These are phyloP conservation scores for Meda fulgida DNA, from an alignment of 2,797 vertebrate genomes.

Conservation along the genomic window DNA sequence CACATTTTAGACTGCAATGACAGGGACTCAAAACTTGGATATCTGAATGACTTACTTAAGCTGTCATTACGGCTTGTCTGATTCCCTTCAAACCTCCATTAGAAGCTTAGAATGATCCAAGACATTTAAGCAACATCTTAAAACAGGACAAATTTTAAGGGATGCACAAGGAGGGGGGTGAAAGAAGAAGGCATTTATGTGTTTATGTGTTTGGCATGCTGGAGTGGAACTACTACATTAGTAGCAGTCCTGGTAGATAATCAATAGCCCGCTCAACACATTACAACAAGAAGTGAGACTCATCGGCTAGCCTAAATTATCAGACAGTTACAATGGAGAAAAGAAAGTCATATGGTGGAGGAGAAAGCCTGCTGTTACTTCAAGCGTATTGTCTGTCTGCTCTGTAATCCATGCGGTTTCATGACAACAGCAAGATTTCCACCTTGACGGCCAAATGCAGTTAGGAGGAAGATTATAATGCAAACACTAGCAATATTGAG, in stretches of 20 bases:
- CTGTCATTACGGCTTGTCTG: not conserved
- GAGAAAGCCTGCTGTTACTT: not conserved
- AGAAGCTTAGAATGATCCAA: not conserved
- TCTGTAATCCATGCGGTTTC: conserved; percentile 1
- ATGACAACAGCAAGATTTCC: conserved; percentile 33
- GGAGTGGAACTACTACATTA: conserved; percentile 19
- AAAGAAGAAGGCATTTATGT: conserved; percentile 7
- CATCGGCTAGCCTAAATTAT: not conserved
- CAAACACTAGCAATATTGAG: not conserved
- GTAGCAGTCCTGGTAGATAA: conserved; percentile 17
- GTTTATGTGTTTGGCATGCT: conserved; percentile 20
- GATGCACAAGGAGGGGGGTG: not conserved
- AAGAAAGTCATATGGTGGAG: not conserved
- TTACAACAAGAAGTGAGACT: not conserved
- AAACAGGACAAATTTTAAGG: not conserved
- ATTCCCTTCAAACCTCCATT: not conserved
- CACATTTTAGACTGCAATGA: not conserved
- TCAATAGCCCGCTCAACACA: conserved; percentile 18
- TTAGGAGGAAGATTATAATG: not conserved
- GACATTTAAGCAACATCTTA: not conserved
- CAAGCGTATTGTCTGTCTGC: not conserved
- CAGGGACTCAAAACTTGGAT: conserved; percentile 24
- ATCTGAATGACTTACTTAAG: not conserved
- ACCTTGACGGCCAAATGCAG: conserved; percentile 27
- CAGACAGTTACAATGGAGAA: not conserved